Percentiles rank a stretch among this genome's conserved stretches.
These are phyloP conservation scores for Rhipidura dahli DNA, from an alignment of 2,113 vertebrate genomes.

Conservation along the genomic window DNA sequence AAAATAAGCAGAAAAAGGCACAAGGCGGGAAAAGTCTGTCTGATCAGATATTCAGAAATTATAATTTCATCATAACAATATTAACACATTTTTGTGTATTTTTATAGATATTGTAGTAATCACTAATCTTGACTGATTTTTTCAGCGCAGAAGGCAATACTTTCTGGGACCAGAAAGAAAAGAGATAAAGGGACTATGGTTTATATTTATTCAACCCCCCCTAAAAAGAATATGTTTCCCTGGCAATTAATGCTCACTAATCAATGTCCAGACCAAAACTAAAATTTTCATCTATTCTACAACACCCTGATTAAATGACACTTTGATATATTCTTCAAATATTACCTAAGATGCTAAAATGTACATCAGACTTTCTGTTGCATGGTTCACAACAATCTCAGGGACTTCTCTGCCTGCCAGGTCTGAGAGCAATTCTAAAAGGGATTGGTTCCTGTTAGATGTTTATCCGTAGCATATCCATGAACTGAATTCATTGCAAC, in stretches of 20 bases:
- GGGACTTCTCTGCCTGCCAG: not conserved
- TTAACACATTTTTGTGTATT: not conserved
- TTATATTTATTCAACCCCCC: not conserved
- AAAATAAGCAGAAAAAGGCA: not conserved
- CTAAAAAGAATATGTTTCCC: not conserved
- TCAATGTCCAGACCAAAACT: not conserved
- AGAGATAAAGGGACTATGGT: not conserved
- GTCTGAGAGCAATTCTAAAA: slow-evolving; percentile 23
- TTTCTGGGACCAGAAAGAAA: not conserved
- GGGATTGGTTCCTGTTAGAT: slow-evolving; percentile 41
- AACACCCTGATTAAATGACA: not conserved
- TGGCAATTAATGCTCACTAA: not conserved
- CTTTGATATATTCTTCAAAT: not conserved
- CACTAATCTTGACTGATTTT: not conserved
- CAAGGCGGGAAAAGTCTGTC: not conserved
- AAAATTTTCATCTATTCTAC: not conserved
- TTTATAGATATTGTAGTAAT: not conserved
- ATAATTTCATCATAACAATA: not conserved
- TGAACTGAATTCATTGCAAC: slow-evolving; percentile 11
- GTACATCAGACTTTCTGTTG: not conserved
- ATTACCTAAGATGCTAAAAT: not conserved
- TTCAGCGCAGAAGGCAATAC: not conserved
- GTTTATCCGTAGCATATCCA: slow-evolving; percentile 4
- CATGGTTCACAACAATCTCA: not conserved
- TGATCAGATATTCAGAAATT: not conserved